Base-by-base conservation (phyloP, 2,797 vertebrate species). In the Xiphophorus birchmanni region DNA sequence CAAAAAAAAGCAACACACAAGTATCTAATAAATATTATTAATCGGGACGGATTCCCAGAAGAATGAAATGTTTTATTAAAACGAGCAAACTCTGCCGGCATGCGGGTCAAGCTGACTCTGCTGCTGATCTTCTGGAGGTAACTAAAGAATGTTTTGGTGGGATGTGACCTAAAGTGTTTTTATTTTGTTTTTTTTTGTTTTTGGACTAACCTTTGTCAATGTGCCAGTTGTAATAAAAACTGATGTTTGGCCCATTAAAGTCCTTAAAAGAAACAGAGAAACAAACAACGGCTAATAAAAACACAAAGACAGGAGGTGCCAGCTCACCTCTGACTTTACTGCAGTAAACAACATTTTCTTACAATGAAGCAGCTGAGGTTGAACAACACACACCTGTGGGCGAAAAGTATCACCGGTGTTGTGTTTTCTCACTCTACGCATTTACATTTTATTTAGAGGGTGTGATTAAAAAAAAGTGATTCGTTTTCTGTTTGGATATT, bases 201-300 rank as follows among this genome's bases (percentile, higher is more conserved):
- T 26, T 52, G 21, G 72, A 72, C 69, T 65, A 47, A n/a, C n/a
- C n/a, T n/a, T n/a, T 50, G 48, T 75, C 56, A 21, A 69, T 18
- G 76, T 67, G 89, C 88, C 79, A 86, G 82, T 56, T 79, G 73
- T 78, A 82, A 82, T 90, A 88, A 90, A 92, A 89, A 23, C 9
- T 71, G 15, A 75, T 45, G 71, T 18, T 29, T 69, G 15, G 75
- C 58, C 79, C 58, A 42, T 85, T 86, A 89, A 89, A 84, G 50
- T n/a, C 18, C 44, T 82, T 50, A 32, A 23, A 54, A 75, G 73
- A 50, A 56, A 40, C 21, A 48, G 58, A 79, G 23, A 72, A 60
- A 47, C 50, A 76, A 79, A 82, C 50, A 80, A 78, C 67, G 50
- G 75, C 65, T 74, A 58, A 72, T 81, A 81, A 80, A 80, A 88